A percentile compares a stretch with the other conserved stretches of the same genome.
Conservation (phyloP, 2,888 invertebrate genomes). For the Trachelus stipa region DNA sequence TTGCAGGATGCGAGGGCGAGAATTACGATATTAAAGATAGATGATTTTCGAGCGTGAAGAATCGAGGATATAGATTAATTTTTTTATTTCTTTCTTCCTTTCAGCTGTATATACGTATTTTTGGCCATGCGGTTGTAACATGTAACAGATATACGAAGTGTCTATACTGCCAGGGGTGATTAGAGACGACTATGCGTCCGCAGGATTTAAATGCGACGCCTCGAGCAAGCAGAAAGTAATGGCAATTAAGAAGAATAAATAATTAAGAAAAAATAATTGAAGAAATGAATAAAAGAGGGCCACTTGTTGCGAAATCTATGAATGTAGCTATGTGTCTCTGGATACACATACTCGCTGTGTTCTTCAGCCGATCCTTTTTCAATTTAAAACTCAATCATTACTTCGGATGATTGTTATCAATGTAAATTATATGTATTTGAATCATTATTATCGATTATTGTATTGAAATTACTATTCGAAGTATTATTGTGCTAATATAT, state of each 20-base stretch:
- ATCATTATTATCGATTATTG: slow-evolving; percentile 50
- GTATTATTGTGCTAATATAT: slow-evolving; percentile 57
- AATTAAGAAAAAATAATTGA: background rate
- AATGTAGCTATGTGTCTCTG: slow-evolving; percentile 48
- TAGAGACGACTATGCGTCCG: background rate
- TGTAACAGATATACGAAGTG: background rate
- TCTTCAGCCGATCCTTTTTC: slow-evolving; percentile 32
- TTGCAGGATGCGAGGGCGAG: background rate
- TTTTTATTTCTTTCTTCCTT: background rate
- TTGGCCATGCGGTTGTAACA: background rate
- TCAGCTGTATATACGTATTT: background rate
- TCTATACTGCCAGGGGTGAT: background rate
- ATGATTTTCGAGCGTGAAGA: background rate
- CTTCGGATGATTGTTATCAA: slow-evolving; percentile 49
- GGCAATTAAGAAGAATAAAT: slow-evolving; percentile 6
- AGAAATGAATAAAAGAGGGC: background rate
- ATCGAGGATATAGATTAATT: background rate
- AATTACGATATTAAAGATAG: background rate
- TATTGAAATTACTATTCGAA: slow-evolving; percentile 54
- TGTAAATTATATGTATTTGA: slow-evolving; percentile 52
- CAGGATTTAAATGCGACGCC: background rate
- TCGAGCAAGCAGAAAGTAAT: slow-evolving; percentile 4
- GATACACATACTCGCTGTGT: slow-evolving; percentile 26
- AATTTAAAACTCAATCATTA: slow-evolving; percentile 27
- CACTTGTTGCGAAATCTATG: slow-evolving; percentile 38